Conservation (phyloP, 2,888 invertebrate species). For the Phoronis australis region DNA sequence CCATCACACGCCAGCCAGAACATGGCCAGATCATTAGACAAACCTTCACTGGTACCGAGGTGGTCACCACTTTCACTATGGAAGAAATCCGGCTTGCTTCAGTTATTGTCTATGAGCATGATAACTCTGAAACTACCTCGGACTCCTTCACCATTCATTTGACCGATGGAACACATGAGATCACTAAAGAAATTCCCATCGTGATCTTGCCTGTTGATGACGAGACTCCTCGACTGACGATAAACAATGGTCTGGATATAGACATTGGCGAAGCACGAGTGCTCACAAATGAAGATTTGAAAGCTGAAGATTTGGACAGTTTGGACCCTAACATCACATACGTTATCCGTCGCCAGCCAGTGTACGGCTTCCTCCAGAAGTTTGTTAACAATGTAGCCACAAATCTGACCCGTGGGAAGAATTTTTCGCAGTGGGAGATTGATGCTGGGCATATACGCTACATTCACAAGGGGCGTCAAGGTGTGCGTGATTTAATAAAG, state of each 20-base stretch:
- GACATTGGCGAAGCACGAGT: slow-evolving; percentile 37
- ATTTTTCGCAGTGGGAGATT: slow-evolving; percentile 50
- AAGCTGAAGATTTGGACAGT: slow-evolving; percentile 49
- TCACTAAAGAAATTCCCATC: slow-evolving; percentile 42
- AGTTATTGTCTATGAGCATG: slow-evolving; percentile 50
- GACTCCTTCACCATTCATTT: slow-evolving; percentile 46
- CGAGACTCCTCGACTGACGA: slow-evolving; percentile 47
- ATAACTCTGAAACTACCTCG: slow-evolving; percentile 46
- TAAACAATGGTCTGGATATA: slow-evolving; percentile 50
- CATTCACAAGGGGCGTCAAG: slow-evolving; percentile 41
- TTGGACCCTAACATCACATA: slow-evolving; percentile 40
- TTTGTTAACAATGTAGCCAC: slow-evolving; percentile 12
- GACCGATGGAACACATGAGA: slow-evolving; percentile 43
- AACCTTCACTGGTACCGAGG: slow-evolving; percentile 32
- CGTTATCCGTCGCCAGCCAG: slow-evolving; percentile 40
- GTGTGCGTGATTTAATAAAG: slow-evolving; percentile 47
- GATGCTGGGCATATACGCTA: slow-evolving; percentile 39
- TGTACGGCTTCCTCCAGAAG: slow-evolving; percentile 39
- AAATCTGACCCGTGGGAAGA: slow-evolving; percentile 42
- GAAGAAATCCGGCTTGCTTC: slow-evolving; percentile 41
- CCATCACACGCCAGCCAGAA: slow-evolving; percentile 31
- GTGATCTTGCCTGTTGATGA: slow-evolving; percentile 50
- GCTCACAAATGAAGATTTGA: slow-evolving; percentile 40
- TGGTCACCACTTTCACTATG: slow-evolving; percentile 38
- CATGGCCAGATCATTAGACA: slow-evolving; percentile 48